phyloP scores from a whole-genome alignment of 2,113 vertebrate species.

The Brachypodius melanocephalos region DNA sequence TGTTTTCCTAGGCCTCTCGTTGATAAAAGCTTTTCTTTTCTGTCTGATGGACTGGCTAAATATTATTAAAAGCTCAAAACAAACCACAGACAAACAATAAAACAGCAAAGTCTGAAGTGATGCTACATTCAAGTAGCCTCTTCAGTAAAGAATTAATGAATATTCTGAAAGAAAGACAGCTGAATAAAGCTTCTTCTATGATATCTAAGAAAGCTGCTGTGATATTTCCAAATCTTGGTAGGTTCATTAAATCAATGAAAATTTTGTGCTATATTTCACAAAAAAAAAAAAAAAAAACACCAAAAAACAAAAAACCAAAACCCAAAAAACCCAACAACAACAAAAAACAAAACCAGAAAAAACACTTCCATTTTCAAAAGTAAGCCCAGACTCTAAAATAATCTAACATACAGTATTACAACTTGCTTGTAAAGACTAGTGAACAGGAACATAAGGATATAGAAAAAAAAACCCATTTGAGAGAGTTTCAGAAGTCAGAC shows the following conservation, averaged over 20 bases:
- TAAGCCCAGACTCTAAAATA: background rate
- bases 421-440: background rate
- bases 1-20: background rate
- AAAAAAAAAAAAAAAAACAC: too few species aligned
- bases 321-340: too few species aligned
- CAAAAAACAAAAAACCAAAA: too few species aligned
- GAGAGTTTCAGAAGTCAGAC: background rate
- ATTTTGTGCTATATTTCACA: background rate
- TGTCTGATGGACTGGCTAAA: background rate
- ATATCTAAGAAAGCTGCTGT: background rate
- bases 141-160: background rate
- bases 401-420: background rate
- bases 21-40: background rate
- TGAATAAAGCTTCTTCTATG: background rate
- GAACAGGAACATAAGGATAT: background rate
- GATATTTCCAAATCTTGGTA: background rate
- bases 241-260: background rate
- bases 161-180: background rate
- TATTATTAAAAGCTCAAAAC: background rate
- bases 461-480: background rate
- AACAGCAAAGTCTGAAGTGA: background rate
- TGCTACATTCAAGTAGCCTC: background rate
- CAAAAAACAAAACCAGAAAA: too few species aligned
- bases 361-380: background rate
- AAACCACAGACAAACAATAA: background rate